phyloP scores from a whole-genome alignment of 1,140 invertebrate genomes.

The Triops longicaudatus region DNA sequence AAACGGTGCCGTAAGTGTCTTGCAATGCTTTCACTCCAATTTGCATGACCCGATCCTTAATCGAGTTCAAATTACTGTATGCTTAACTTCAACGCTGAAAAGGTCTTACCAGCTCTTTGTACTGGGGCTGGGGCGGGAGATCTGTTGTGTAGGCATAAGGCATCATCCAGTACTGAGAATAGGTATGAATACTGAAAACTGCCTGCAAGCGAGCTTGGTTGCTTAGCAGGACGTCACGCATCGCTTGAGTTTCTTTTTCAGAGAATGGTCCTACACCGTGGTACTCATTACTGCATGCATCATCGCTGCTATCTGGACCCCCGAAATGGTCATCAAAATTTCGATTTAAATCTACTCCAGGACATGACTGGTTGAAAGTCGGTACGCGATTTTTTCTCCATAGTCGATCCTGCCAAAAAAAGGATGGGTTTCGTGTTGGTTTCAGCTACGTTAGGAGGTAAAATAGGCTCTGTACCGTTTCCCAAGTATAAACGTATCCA shows the following conservation, averaged over 20 bases:
- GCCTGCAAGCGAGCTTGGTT: slow-evolving; percentile 41
- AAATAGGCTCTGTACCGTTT: slow-evolving; percentile 27
- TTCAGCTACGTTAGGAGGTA: no score
- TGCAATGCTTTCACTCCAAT: slow-evolving; percentile 12
- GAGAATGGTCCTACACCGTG: slow-evolving; percentile 54
- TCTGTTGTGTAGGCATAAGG: slow-evolving; percentile 15
- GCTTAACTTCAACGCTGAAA: background rate
- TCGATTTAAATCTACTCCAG: slow-evolving; percentile 29
- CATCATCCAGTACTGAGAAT: slow-evolving; percentile 29
- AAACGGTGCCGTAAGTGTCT: slow-evolving; percentile 23
- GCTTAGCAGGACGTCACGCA: slow-evolving; percentile 42
- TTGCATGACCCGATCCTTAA: slow-evolving; percentile 22
- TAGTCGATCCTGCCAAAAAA: slow-evolving; percentile 26
- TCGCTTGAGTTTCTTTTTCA: slow-evolving; percentile 50
- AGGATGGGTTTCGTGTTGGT: no score
- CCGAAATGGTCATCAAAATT: slow-evolving; percentile 33
- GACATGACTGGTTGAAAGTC: background rate
- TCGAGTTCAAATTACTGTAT: background rate
- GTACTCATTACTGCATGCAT: slow-evolving; percentile 50
- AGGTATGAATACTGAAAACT: slow-evolving; percentile 47
- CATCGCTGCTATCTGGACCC: slow-evolving; percentile 29
- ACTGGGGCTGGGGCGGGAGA: background rate
- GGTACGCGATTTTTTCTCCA: slow-evolving; percentile 26
- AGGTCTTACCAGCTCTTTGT: background rate
- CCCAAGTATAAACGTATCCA: slow-evolving; percentile 72